phyloP scores from a whole-genome alignment of 2,797 vertebrate species.

The Enteromius treurensis region DNA sequence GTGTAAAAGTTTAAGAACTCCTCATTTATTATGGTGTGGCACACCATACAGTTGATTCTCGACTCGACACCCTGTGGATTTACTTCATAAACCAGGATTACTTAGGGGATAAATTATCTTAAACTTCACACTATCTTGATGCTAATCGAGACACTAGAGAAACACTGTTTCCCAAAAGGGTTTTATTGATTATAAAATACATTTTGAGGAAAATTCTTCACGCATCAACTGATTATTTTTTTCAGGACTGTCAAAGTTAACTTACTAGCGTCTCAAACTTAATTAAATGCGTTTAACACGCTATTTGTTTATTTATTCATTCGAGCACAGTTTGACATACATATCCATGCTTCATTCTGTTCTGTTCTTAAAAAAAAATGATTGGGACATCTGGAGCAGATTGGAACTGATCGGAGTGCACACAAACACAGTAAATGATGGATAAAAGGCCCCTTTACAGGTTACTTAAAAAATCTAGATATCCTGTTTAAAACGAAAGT shows the following conservation, averaged over 20 bases:
- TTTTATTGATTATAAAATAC: constrained; percentile 4
- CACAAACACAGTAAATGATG: neutral
- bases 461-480: neutral
- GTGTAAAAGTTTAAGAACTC: constrained; percentile 68
- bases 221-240: neutral
- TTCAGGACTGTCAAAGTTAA: neutral
- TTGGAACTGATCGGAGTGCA: neutral
- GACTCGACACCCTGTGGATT: constrained; percentile 73
- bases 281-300: constrained; percentile 8
- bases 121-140: constrained; percentile 1
- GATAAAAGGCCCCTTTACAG: neutral
- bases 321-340: neutral
- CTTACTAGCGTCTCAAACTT: neutral
- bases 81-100: constrained; percentile 73
- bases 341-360: neutral
- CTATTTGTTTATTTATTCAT: constrained; percentile 7
- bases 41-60: constrained; percentile 70
- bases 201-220: neutral
- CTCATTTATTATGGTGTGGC: constrained; percentile 74
- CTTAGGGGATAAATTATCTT: constrained; percentile 36
- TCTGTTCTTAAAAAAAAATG: neutral
- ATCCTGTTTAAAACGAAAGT: neutral
- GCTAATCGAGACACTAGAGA: constrained; percentile 33
- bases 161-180: neutral
- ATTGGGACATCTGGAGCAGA: constrained; percentile 2